These are phyloP conservation scores for Epizoanthus illoricatus DNA, from an alignment of 92 coral and sea anemone species.

Conservation along the genomic window DNA sequence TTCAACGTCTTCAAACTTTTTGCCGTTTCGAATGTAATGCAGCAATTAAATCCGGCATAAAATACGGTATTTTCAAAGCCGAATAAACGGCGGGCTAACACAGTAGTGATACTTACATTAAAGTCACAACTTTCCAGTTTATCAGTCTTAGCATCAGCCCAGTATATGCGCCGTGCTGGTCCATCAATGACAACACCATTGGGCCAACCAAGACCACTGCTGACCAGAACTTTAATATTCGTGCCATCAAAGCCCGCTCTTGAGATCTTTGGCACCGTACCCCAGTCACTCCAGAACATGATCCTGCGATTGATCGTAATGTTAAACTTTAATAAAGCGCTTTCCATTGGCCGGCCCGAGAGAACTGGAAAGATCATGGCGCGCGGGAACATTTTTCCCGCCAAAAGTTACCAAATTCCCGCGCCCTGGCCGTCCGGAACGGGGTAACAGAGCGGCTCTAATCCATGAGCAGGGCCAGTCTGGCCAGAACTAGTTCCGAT, in stretches of 20 bases:
- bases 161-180: constrained; percentile 55
- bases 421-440: no score
- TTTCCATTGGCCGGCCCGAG: no score
- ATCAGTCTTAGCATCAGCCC: constrained; percentile 90
- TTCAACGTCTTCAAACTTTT: no score
- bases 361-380: no score
- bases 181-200: constrained; percentile 82
- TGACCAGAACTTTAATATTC: constrained; percentile 49
- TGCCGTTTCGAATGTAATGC: neutral
- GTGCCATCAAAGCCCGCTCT: constrained; percentile 63
- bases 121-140: constrained; percentile 80
- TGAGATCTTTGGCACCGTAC: constrained; percentile 76
- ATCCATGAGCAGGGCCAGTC: no score
- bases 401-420: no score
- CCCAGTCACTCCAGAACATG: constrained; percentile 97
- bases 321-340: no score
- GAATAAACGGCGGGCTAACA: neutral
- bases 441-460: no score
- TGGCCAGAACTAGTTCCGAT: no score
- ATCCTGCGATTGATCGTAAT: constrained; percentile 40
- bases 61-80: neutral
- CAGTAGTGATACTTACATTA: constrained; percentile 35
- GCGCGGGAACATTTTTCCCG: no score
- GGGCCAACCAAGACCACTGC: constrained; percentile 79
- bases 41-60: neutral